Base-by-base conservation (phyloP, 2,797 vertebrate species). In the Chromobotia macracanthus region DNA sequence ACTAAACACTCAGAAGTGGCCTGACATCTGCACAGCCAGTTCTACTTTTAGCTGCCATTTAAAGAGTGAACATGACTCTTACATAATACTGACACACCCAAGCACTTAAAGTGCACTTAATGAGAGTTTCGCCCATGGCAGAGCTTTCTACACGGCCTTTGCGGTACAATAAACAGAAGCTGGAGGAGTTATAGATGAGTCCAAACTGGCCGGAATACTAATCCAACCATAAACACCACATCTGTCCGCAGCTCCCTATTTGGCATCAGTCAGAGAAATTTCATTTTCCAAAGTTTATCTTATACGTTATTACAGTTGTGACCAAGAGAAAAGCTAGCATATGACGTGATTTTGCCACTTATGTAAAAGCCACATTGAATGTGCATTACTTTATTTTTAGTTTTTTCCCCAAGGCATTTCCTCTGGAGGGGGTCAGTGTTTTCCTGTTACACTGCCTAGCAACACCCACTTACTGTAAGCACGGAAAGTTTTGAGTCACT, bases 161-260 rank as follows among this genome's bases (percentile, higher is more conserved):
- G 9, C 65, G 15, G 56, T 31, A 28, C 46, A 64, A 25, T 23
- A 61, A 60, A 72, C 51, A 48, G 13, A 67, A 25, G 6, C 41
- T 51, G 13, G 58, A 55, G 65, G 56, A 16, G 21, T 51, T 15
- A 13, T 13, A 9, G 18, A 23, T 72, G 72, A 85, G 31, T 64
- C 79, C 50, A 76, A 64, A 75, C 50, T n/a, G 74, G 65, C 64
- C 19, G 35, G 44, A 44, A 72, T 19, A 5, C 73, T 53, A 18
- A 41, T 13, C 53, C 31, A 38, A 11, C 19, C 41, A 28, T 21
- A 55, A 66, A 31, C 15, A 18, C 31, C 58, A 16, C 56, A 41
- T 67, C n/a, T 41, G 48, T 64, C 64, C 56, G 15, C 5, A 11
- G 11, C 2, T 35, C 44, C 66, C 31, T 23, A 70, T 69, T 23